A percentile compares a stretch with the other conserved stretches of the same genome.
phyloP scores from a whole-genome alignment of 1,140 invertebrate genomes.

The Zophobas atratus region DNA sequence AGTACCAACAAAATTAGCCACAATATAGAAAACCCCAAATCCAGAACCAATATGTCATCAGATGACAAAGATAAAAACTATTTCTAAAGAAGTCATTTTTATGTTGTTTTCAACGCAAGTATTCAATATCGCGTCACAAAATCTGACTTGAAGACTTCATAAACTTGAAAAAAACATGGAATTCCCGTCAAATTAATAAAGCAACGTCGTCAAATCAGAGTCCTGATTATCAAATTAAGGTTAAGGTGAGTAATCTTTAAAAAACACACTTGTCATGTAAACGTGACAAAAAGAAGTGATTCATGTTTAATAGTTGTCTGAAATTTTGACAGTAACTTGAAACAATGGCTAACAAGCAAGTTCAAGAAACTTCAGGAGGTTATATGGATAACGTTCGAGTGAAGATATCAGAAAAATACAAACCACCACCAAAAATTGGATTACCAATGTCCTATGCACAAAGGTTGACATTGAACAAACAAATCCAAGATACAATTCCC shows the following conservation, averaged over 20 bases:
- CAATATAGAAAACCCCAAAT: slow-evolving; percentile 5
- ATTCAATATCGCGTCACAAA: not conserved
- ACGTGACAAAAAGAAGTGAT: slow-evolving; percentile 30
- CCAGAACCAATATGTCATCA: slow-evolving; percentile 40
- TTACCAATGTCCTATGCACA: slow-evolving; percentile 78
- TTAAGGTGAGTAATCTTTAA: slow-evolving; percentile 36
- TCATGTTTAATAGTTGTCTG: slow-evolving; percentile 14
- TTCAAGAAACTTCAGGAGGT: slow-evolving; percentile 35
- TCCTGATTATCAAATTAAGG: slow-evolving; percentile 30
- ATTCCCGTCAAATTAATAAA: not conserved
- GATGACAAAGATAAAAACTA: slow-evolving; percentile 39
- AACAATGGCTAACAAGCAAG: slow-evolving; percentile 25
- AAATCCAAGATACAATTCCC: slow-evolving; percentile 69
- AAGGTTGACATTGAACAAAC: slow-evolving; percentile 72
- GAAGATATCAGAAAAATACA: slow-evolving; percentile 89
- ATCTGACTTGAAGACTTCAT: not conserved
- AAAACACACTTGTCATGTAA: slow-evolving; percentile 35
- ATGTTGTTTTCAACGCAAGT: not conserved
- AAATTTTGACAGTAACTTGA: slow-evolving; percentile 11
- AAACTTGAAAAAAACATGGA: slow-evolving; percentile 10
- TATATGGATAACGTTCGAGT: slow-evolving; percentile 88
- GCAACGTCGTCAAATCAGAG: not conserved
- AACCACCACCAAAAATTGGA: slow-evolving; percentile 81
- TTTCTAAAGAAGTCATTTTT: slow-evolving; percentile 31
- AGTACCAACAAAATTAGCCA: not conserved